Percentiles rank a stretch among this genome's conserved stretches.
Evolutionary conservation across 2,888 invertebrate genomes (phyloP).

Genomic region (Diaperis boleti): DNA sequence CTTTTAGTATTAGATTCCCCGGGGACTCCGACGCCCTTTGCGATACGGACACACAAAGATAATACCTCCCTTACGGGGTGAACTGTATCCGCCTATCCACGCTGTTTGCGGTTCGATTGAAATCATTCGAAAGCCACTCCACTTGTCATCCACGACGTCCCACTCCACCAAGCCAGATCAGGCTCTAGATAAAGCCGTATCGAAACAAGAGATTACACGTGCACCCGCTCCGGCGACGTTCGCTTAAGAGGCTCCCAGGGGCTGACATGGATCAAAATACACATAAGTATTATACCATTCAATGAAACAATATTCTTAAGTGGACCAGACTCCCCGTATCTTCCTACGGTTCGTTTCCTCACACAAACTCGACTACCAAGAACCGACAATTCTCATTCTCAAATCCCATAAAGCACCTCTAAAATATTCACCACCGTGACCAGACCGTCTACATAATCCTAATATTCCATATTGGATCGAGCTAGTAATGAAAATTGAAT

Average conservation of each 20-base stretch:
- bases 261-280: conserved; percentile 48
- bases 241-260: conserved; percentile 45
- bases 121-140: conserved; percentile 63
- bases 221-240: conserved; percentile 46
- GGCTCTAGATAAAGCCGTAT: conserved; percentile 59
- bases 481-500: conserved; percentile 57
- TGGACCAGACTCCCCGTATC: conserved; percentile 39
- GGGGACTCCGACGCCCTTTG: conserved; percentile 40
- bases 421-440: conserved; percentile 38
- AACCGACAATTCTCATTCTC: conserved; percentile 14
- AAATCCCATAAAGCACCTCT: conserved; percentile 27
- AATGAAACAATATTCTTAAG: conserved; percentile 46
- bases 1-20: conserved; percentile 55
- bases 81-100: conserved; percentile 49
- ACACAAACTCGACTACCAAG: not conserved
- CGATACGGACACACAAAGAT: conserved; percentile 56
- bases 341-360: not conserved
- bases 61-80: conserved; percentile 54
- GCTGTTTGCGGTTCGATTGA: conserved; percentile 64
- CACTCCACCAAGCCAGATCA: conserved; percentile 52
- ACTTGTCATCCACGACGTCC: conserved; percentile 60
- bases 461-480: conserved; percentile 53
- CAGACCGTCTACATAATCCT: conserved; percentile 20
- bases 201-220: conserved; percentile 62
- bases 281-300: conserved; percentile 38